Conservation (phyloP, 2,888 invertebrate genomes). For the Willowsia nigromaculata region DNA sequence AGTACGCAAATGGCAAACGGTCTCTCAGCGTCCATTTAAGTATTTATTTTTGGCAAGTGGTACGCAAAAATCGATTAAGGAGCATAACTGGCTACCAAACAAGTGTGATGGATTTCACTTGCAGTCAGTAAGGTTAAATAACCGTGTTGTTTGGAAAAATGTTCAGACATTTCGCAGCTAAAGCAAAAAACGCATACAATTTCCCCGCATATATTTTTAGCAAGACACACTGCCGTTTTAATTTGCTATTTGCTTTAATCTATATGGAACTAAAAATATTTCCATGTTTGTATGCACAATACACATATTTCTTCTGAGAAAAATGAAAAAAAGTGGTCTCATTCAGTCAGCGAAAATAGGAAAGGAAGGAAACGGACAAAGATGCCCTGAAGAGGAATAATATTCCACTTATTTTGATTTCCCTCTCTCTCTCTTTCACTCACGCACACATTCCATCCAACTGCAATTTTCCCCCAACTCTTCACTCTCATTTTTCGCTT, state of each 20-base stretch:
- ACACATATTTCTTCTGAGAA: background rate
- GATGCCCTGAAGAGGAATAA: conserved; percentile 42
- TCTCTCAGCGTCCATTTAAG: background rate
- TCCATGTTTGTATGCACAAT: background rate
- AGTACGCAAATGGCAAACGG: background rate
- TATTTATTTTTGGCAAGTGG: background rate
- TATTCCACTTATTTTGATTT: conserved; percentile 36
- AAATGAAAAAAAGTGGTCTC: background rate
- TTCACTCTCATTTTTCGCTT: conserved; percentile 30
- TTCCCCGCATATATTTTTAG: background rate
- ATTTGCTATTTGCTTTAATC: background rate
- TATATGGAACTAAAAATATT: background rate
- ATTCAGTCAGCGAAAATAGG: conserved; percentile 22
- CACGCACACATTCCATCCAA: background rate
- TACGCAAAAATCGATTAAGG: conserved; percentile 3
- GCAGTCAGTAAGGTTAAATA: background rate
- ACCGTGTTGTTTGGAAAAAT: background rate
- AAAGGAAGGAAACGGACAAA: conserved; percentile 27
- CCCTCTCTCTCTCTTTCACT: background rate
- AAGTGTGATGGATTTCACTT: background rate
- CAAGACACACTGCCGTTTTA: background rate
- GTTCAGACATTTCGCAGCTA: background rate
- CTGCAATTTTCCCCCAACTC: conserved; percentile 2
- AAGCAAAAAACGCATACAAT: background rate
- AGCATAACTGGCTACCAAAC: background rate